Evolutionary conservation across 2,113 vertebrate genomes (phyloP).

Genomic region (Theropithecus gelada): DNA sequence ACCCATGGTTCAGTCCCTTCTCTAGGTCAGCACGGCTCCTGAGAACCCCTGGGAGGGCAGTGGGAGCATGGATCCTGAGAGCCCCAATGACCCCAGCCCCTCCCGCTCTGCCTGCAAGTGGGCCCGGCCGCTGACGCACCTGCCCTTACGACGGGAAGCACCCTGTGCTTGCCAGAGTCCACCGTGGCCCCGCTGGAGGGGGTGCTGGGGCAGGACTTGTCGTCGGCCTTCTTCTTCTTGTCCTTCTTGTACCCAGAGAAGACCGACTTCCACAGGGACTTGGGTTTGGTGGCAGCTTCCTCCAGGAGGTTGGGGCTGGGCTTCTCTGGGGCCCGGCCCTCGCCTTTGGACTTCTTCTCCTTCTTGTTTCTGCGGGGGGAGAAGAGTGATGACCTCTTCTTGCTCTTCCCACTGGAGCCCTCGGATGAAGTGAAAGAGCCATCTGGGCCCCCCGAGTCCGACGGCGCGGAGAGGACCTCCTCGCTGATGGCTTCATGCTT

Average conservation of each 20-base stretch:
- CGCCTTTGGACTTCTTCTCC: slow-evolving; percentile 95
- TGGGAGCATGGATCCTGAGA: not conserved
- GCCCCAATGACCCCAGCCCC: not conserved
- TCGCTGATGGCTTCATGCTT: slow-evolving; percentile 86
- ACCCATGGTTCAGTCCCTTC: not conserved
- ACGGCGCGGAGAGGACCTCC: slow-evolving; percentile 85
- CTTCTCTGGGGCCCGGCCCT: slow-evolving; percentile 85
- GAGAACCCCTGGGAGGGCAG: not conserved
- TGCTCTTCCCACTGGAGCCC: slow-evolving; percentile 92
- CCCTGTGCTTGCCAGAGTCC: slow-evolving; percentile 90
- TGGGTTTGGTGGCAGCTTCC: slow-evolving; percentile 91
- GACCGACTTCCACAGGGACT: slow-evolving; percentile 96
- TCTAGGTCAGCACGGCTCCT: not conserved
- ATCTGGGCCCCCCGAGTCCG: slow-evolving; percentile 86
- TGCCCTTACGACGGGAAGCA: slow-evolving; percentile 84
- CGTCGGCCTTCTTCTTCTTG: slow-evolving; percentile 94
- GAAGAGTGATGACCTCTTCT: slow-evolving; percentile 96
- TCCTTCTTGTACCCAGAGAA: slow-evolving; percentile 98
- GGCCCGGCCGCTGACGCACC: slow-evolving; percentile 79
- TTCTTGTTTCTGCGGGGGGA: slow-evolving; percentile 97
- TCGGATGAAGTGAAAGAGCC: slow-evolving; percentile 94
- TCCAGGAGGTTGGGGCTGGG: slow-evolving; percentile 78
- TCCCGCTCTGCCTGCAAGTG: fast-evolving
- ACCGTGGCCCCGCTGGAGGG: slow-evolving; percentile 93
- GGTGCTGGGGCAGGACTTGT: slow-evolving; percentile 93